phyloP scores from a whole-genome alignment of 2,888 invertebrate species.

The Nemapogon koenigi region DNA sequence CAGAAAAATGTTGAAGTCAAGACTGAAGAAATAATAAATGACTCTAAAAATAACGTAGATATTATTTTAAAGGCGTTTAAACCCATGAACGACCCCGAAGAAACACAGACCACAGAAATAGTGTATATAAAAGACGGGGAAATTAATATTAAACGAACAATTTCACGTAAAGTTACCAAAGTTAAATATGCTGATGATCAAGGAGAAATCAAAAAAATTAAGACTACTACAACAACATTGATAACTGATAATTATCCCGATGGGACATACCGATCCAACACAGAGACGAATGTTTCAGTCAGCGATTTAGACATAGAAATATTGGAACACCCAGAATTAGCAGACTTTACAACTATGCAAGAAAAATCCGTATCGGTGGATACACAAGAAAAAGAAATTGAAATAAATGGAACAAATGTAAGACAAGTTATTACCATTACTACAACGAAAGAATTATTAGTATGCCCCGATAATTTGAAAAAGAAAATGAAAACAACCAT shows the following conservation, averaged over 20 bases:
- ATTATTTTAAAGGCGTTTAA: slow-evolving; percentile 31
- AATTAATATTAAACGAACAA: slow-evolving; percentile 35
- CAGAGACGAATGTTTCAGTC: slow-evolving; percentile 42
- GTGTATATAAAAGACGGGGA: slow-evolving; percentile 35
- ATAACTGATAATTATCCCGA: slow-evolving; percentile 54
- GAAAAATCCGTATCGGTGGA: slow-evolving; percentile 34
- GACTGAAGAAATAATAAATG: slow-evolving; percentile 38
- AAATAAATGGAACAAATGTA: slow-evolving; percentile 36
- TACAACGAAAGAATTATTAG: slow-evolving; percentile 41
- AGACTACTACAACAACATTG: slow-evolving; percentile 38
- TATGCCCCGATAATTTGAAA: slow-evolving; percentile 30
- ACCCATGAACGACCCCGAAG: slow-evolving; percentile 36
- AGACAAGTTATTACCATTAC: slow-evolving; percentile 41
- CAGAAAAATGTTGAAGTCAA: slow-evolving; percentile 51
- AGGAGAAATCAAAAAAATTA: slow-evolving; percentile 37
- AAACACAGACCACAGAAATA: slow-evolving; percentile 34
- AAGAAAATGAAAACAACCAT: slow-evolving; percentile 46
- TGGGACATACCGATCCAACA: slow-evolving; percentile 44
- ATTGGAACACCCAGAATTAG: slow-evolving; percentile 30
- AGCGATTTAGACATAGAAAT: slow-evolving; percentile 35
- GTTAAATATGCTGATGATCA: slow-evolving; percentile 38
- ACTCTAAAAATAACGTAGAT: slow-evolving; percentile 36
- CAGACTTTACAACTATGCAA: slow-evolving; percentile 34
- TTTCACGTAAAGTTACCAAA: slow-evolving; percentile 35
- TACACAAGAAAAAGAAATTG: slow-evolving; percentile 32